Conservation (phyloP, 2,797 vertebrate species). For the Pseudochirops corinnae region DNA sequence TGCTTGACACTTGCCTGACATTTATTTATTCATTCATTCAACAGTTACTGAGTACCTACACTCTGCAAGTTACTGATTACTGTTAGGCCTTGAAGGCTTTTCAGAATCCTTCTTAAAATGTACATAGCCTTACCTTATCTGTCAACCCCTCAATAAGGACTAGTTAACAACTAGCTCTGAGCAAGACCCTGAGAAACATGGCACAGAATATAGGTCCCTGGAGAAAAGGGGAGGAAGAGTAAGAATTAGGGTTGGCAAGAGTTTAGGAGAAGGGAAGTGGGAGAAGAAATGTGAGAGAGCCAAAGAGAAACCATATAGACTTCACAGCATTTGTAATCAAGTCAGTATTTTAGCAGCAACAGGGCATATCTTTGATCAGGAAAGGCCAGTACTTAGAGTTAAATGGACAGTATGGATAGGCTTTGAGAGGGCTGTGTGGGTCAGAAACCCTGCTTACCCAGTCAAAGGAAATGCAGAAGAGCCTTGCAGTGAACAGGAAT, state of each 20-base stretch:
- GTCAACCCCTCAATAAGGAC: not conserved
- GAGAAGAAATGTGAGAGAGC: not conserved
- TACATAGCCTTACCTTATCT: not conserved
- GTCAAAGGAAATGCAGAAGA: no score
- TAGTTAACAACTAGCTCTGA: not conserved
- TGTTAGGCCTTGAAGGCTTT: not conserved
- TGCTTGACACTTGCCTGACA: not conserved
- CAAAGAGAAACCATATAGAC: not conserved
- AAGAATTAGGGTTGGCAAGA: not conserved
- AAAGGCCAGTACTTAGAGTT: not conserved
- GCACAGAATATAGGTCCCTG: not conserved
- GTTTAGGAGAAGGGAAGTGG: not conserved
- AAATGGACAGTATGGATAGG: not conserved
- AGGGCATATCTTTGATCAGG: not conserved
- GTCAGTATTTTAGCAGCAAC: not conserved
- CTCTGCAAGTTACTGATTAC: constrained; percentile 4
- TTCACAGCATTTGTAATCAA: not conserved
- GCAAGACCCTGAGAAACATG: not conserved
- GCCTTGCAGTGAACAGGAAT: no score
- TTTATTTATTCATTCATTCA: not conserved
- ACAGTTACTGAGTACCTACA: not conserved
- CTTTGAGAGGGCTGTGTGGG: no score
- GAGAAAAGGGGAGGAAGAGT: not conserved
- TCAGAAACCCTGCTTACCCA: no score
- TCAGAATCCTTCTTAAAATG: not conserved